Evolutionary conservation across 2,888 invertebrate genomes (phyloP), one percentile per base, ranked within the genome.

Genomic region (Xylocampa areola): DNA sequence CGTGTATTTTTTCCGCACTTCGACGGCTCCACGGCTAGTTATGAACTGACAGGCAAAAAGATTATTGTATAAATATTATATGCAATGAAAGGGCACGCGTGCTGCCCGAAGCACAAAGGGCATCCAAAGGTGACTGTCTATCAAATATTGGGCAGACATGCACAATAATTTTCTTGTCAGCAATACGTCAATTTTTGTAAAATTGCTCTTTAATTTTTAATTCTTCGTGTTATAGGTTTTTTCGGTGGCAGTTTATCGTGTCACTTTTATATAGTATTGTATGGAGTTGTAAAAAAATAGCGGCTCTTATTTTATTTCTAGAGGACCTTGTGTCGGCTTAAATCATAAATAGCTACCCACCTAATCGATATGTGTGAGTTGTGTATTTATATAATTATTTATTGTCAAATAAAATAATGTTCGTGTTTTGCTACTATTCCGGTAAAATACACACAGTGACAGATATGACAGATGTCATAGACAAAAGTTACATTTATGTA

Each of bases 61-160:
- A 79, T 82, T 81, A 80, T 77, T 77, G 70, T 73, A 79, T 85
- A 76, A 83, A 86, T 86, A 83, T 82, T 82, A 69, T 66, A 84
- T 71, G 60, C 13, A 44, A 39, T 50, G 63, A 85, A 85, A 86
- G 85, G 85, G 78, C 85, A 75, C 82, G 81, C 84, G 85, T 84
- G 85, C 75, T 65, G 36, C 57, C 69, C 48, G 23, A 14, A 49
- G 57, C 47, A 76, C 76, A 79, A 83, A 84, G 81, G 82, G 79
- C 76, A 64, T 30, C 49, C 67, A 86, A 87, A 89, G 89, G 89
- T 88, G 81, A 78, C 67, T 80, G 88, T 86, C 88, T 54, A 83
- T 88, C 88, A 86, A 67, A 77, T 43, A 62, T 52, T 65, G 8
- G 71, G 58, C 64, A 63, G 71, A 74, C 80, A 79, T 65, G 54